Base-by-base conservation (phyloP, 2,888 invertebrate genomes). In the Acleris laterana region DNA sequence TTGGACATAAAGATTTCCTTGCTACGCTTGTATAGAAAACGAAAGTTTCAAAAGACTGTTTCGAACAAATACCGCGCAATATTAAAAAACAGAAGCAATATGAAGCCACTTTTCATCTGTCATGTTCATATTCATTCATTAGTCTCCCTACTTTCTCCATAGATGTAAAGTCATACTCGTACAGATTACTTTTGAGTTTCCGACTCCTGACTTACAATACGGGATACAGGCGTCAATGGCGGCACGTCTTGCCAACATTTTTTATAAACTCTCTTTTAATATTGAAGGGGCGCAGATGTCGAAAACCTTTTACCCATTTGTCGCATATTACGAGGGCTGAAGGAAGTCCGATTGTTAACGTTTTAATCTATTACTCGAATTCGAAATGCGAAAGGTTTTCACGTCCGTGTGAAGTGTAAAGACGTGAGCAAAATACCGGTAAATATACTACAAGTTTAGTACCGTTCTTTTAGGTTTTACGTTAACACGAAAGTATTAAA, bases 201-300 rank as follows among this genome's bases (percentile, higher is more conserved):
- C 57, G 52, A 53, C 46, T 60, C 49, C 53, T 46, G 46, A 38
- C 20, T 55, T 38, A 16, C 19, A 19, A 32, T 32, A 9, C 7
- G 32, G 32, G 32, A 32, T 32, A 32, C 32, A 20, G 42, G 55
- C 55, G 44, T 57, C 57, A 46, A 57, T 57, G 49, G 60, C 60
- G 65, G 60, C 65, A 65, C 60, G 65, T 61, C 60, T 61, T 44
- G 28, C 55, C 64, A 55, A 65, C 55, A 74, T 78, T 85, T 85
- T 84, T 86, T 87, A 87, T 87, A 83, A 84, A 83, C 80, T 86
- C 80, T 84, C 78, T 87, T 87, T 88, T 87, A 88, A 89, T 89
- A 88, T 85, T 80, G 82, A 83, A 82, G 81, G 87, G 87, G 87
- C 83, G 85, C 88, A 88, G 88, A 86, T 88, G 89, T 81, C 81